Base-by-base conservation (phyloP, 2,113 vertebrate genomes). In the Syngnathus floridae region DNA sequence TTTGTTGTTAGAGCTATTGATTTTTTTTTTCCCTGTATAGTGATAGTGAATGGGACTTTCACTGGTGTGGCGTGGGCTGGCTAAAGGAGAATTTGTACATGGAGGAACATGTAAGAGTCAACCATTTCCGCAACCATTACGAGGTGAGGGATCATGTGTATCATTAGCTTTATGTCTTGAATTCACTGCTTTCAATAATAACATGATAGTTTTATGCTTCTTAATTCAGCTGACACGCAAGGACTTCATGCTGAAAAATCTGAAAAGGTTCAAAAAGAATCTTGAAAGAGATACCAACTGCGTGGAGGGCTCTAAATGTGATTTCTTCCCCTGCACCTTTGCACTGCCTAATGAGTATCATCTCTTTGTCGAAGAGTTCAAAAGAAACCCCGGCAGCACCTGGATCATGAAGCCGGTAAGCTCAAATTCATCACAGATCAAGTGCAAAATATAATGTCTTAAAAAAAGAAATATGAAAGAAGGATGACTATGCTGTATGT, bases 371-470 rank as follows among this genome's bases (percentile, higher is more conserved):
- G 93, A 96, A 70, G 93, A 94, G 64, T 95, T 96, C 78, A 89
- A 88, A 71, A 92, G 92, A 85, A 92, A 80, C 77, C 91, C 92
- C 0, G 95, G 94, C 62, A 93, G 87, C 65, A 89, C 91, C 49
- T 93, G 93, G 92, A 92, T 96, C 81, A 92, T 93, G 94, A 95
- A 95, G 70, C 92, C 88, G 0, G 93, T 97, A 68, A 93, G 92
- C 21, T 41, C 13, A 69, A 59, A 17, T 48, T 41, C 38, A 51
- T 40, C 40, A 51, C 4, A 71, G 26, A 72, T 63, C 10, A 37
- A 45, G 58, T 37, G 1, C 16, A 59, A 10, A 69, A 62, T 59
- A 12, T 36, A 41, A 48, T 62, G 61, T 17, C 43, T 45, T n/a
- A 16, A 48, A 19, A 35, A 41, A 10, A 31, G 17, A 46, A 5